Base-by-base conservation (phyloP, 2,113 vertebrate species). In the Collichthys lucidus region DNA sequence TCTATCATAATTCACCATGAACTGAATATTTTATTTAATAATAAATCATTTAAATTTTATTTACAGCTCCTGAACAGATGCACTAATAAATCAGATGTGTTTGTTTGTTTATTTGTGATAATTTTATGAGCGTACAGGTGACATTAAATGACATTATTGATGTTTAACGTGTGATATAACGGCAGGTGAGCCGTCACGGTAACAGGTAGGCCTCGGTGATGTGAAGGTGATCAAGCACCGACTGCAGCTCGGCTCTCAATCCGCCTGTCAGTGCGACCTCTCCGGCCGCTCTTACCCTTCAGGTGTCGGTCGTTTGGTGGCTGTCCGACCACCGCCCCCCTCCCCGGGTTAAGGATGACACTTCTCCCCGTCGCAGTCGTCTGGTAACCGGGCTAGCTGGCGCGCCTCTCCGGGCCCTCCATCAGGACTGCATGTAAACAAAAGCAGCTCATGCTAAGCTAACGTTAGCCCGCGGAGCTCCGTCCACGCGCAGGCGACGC, bases 391-490 rank as follows among this genome's bases (percentile, higher is more conserved):
- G 53, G 82, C 80, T 92, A 91, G 92, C 88, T 83, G 46, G 72
- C 87, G 73, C 84, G 53, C 86, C 91, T 88, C 67, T 86, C 83
- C 85, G 67, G 87, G 84, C 87, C 82, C n/a, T n/a, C n/a, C 76
- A 61, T 62, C 83, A 14, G 59, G 70, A 61, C 86, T 71, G 88
- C 80, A 86, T 85, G 91, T 90, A 89, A 92, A 91, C 92, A 93
- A 83, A 80, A 89, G 88, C 77, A 74, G 80, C 69, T 89, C 88
- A 87, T 89, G 86, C 68, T 91, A 85, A 46, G 88, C 75, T 76
- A 61, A 55, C 77, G 71, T 61, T 46, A 35, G 71, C 77, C 9
- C 62, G 80, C 83, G 53, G 19, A 52, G 61, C 61, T 24, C 17
- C 4, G 17, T 46, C 50, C 5, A n/a, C 62, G n/a, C n/a, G n/a